Evolutionary conservation across 2,888 invertebrate genomes (phyloP), one percentile per base, ranked within the genome.

Genomic region (Tryphoninae sp.): DNA sequence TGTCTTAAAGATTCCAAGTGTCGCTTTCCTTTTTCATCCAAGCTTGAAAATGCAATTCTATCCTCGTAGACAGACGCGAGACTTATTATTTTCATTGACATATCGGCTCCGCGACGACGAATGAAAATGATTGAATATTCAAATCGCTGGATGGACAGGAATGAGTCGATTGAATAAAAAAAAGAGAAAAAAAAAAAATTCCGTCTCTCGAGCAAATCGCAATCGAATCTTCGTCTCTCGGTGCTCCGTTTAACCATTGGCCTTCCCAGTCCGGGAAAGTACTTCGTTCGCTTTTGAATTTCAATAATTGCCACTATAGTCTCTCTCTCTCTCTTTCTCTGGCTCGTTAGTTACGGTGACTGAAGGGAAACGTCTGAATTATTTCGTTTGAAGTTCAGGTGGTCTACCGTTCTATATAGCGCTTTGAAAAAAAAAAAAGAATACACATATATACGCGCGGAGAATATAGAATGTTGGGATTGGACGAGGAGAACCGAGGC

Each of bases 371-470:
- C 89, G 89, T 89, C 89, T 90, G 89, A 90, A 92, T 91, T 91
- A 91, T 91, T 91, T 91, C 90, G 90, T 91, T 92, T 91, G 90
- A 91, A 90, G 90, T 91, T 87, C 80, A 88, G 78, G 85, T 87
- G 87, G 59, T 49, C 67, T 51, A 42, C 4, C 59, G 72, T 33
- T 8, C n/a, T n/a, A n/a, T 51, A 19, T 4, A 8, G 51, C 23
- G n/a, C 13, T 2, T 26, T n/a, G 8, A 7, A 19, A 7, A 2
- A 53, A 23, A 23, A 16, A 7, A 7, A 7, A 40, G 11, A 42
- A 62, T 53, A 62, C n/a, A 59, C 19, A 22, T 61, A 42, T 61
- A n/a, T 42, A 42, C 22, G 33, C 53, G 55, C 22, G 42, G 4
- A 26, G 26, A 26, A 58, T 61, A 40, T 23, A 53, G n/a, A 53